Evolutionary conservation across 2,888 invertebrate genomes (phyloP).

Genomic region (Holacanthella duospinosa): DNA sequence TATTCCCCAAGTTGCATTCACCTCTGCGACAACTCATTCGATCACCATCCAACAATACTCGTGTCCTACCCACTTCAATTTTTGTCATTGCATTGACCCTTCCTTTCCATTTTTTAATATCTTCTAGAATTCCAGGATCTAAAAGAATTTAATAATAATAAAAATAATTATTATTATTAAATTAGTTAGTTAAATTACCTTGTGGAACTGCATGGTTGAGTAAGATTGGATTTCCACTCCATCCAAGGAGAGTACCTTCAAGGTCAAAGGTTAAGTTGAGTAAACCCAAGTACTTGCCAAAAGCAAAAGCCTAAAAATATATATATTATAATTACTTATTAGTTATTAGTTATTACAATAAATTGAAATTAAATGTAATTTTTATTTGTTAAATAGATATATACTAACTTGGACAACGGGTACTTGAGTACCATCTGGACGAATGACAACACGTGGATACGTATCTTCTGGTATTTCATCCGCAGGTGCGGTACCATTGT

Average conservation of each 20-base stretch:
- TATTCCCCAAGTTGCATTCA: constrained; percentile 79
- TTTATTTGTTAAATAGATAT: too few relatives aligned
- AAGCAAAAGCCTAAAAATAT: constrained; percentile 65
- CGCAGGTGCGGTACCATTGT: constrained; percentile 56
- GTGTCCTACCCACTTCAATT: constrained; percentile 55
- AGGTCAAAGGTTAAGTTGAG: constrained; percentile 59
- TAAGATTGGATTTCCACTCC: constrained; percentile 65
- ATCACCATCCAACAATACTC: constrained; percentile 58
- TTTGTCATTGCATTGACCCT: constrained; percentile 48
- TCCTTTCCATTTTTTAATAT: constrained; percentile 51
- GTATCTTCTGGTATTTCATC: constrained; percentile 58
- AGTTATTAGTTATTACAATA: neutral
- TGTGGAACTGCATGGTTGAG: constrained; percentile 55
- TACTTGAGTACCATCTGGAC: constrained; percentile 57
- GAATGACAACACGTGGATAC: constrained; percentile 64
- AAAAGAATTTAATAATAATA: too few relatives aligned
- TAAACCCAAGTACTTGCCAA: constrained; percentile 79
- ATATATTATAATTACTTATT: neutral
- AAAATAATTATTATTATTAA: neutral
- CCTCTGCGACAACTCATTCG: constrained; percentile 51
- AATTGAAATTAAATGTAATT: neutral
- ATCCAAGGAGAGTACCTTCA: constrained; percentile 56
- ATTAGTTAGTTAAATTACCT: constrained; percentile 40
- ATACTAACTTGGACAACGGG: constrained; percentile 55
- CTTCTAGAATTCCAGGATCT: constrained; percentile 47